Base-by-base conservation (phyloP, 2,113 vertebrate species). In the Mustela lutreola region DNA sequence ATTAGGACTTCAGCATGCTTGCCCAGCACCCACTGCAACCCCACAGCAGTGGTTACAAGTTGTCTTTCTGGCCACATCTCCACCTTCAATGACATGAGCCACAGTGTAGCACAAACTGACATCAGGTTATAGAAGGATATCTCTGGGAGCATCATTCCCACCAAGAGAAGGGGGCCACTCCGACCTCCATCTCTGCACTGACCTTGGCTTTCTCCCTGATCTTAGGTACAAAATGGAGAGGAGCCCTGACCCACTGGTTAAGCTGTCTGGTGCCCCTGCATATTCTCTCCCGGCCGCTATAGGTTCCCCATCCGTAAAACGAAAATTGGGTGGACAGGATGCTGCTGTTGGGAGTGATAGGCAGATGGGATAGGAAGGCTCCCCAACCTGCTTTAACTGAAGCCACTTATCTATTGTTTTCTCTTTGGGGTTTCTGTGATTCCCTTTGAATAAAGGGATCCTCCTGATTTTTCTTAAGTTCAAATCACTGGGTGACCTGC, bases 181-280 rank as follows among this genome's bases (percentile, higher is more conserved):
- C 63, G 19, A 24, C 33, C 33, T 33, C 8, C 56, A 1, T 19
- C 50, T n/a, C 5, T 5, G 18, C 9, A 2, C n/a, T 33, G 76
- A 45, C 31, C 67, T 19, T 24, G 33, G 33, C 39, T 4, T 76
- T 21, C 76, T 62, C 48, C 75, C 26, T 22, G 14, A 70, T 31
- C 78, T 80, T 26, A 28, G 78, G 31, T 22, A 26, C 75, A 42
- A 42, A 14, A 48, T 31, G 31, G 11, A 33, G 33, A 62, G 42
- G 80, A 82, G 36, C 16, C 82, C 65, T 24, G 36, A 62, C 3
- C 39, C 36, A 3, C 8, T 1, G 45, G 39, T 28, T 76, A 70
- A 33, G 56, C 7, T 0, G 60, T 12, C 33, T 22, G 7, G 33
- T 3, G 2, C 11, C n/a, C 63, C 53, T 39, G 0, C 33, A 0